These are phyloP conservation scores for Brenthis hecate DNA, from an alignment of 2,888 invertebrate species.

Conservation along the genomic window DNA sequence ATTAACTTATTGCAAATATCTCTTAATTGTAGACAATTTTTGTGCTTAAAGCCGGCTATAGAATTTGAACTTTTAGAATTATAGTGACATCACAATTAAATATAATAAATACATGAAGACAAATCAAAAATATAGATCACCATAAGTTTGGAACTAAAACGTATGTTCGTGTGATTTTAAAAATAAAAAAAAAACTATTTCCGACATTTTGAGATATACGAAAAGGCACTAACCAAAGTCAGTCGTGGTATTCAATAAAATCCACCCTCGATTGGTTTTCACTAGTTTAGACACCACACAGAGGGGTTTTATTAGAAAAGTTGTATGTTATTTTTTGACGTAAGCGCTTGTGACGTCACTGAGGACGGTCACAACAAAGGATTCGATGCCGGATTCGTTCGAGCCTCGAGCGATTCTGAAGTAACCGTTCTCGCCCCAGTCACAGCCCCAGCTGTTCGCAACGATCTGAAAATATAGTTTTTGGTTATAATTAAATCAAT, in stretches of 20 bases:
- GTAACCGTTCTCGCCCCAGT: conserved; percentile 96
- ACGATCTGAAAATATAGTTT: conserved; percentile 84
- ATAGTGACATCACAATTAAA: too few species aligned
- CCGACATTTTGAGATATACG: too few species aligned
- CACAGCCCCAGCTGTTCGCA: conserved; percentile 95
- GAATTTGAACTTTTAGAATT: too few species aligned
- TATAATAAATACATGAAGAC: too few species aligned
- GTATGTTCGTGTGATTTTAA: too few species aligned
- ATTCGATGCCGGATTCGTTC: conserved; percentile 95
- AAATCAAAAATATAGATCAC: too few species aligned
- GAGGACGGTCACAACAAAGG: conserved; percentile 92
- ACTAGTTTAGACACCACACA: conserved; percentile 60
- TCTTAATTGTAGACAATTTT: too few species aligned
- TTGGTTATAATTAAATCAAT: background rate
- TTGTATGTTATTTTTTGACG: conserved; percentile 63
- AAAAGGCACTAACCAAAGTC: conserved; percentile 24
- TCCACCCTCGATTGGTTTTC: conserved; percentile 54
- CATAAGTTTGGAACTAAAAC: too few species aligned
- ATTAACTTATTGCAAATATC: too few species aligned
- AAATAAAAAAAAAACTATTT: too few species aligned
- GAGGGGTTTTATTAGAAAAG: conserved; percentile 58
- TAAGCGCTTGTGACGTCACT: conserved; percentile 79
- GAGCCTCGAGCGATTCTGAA: conserved; percentile 92
- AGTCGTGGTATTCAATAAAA: conserved; percentile 61
- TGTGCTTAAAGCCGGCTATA: too few species aligned